A percentile compares a stretch with the other conserved stretches of the same genome.
Evolutionary conservation across 2,888 invertebrate genomes (phyloP).

Genomic region (Drosophila setosimentum): DNA sequence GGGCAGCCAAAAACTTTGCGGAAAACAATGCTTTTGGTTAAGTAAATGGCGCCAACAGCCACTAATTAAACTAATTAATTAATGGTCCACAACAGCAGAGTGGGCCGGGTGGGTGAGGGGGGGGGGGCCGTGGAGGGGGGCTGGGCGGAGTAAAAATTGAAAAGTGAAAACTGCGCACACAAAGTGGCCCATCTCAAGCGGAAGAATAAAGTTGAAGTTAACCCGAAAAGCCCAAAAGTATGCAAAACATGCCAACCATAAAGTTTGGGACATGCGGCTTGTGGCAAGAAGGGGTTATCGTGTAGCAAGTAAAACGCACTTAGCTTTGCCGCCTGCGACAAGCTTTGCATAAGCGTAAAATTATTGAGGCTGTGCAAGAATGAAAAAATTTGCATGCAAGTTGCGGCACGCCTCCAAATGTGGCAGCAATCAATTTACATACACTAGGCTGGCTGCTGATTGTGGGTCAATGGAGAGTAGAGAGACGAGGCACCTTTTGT

Average conservation of each 20-base stretch:
- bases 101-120: neutral
- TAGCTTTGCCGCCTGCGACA: slow-evolving; percentile 23
- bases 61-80: slow-evolving; percentile 73
- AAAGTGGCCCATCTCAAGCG: slow-evolving; percentile 60
- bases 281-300: neutral
- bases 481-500: slow-evolving; percentile 49
- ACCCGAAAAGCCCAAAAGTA: slow-evolving; percentile 23
- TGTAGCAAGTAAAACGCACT: slow-evolving; percentile 4
- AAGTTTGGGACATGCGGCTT: neutral
- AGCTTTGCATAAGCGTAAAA: slow-evolving; percentile 51
- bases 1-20: slow-evolving; percentile 47
- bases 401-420: slow-evolving; percentile 26
- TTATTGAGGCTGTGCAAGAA: slow-evolving; percentile 35
- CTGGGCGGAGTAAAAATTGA: slow-evolving; percentile 7
- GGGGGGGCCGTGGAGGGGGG: neutral
- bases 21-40: slow-evolving; percentile 54
- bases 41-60: slow-evolving; percentile 49
- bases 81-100: neutral
- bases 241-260: slow-evolving; percentile 49
- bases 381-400: slow-evolving; percentile 54
- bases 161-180: slow-evolving; percentile 14
- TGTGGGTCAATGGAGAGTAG: slow-evolving; percentile 43
- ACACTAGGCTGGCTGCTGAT: slow-evolving; percentile 20
- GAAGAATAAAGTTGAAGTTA: slow-evolving; percentile 6
- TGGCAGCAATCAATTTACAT: slow-evolving; percentile 37